Evolutionary conservation across 2,797 vertebrate genomes (phyloP).

Genomic region (Xenopus petersii): DNA sequence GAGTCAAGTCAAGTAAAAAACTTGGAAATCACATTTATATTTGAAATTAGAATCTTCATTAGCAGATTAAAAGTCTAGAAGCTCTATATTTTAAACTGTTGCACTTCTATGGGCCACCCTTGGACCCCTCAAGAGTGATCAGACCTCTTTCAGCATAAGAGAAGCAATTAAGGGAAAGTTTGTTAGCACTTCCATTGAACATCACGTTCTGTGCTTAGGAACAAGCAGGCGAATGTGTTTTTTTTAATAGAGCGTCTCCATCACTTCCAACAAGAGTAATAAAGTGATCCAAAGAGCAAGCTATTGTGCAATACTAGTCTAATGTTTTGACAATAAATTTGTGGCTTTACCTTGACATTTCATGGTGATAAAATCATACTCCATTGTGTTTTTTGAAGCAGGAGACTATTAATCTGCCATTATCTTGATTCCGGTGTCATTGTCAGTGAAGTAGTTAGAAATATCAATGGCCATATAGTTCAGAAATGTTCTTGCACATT

Average conservation of each 20-base stretch:
- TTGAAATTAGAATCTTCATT: too few relatives aligned
- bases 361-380: slow-evolving; percentile 15
- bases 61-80: too few relatives aligned
- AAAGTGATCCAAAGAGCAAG: slow-evolving; percentile 2
- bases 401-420: slow-evolving; percentile 28
- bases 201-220: background rate
- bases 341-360: slow-evolving; percentile 32
- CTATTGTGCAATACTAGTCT: slow-evolving; percentile 11
- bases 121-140: too few relatives aligned
- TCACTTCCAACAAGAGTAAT: background rate
- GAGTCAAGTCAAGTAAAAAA: too few relatives aligned
- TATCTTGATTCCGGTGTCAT: slow-evolving; percentile 19
- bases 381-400: slow-evolving; percentile 27
- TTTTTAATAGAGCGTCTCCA: background rate
- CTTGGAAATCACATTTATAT: too few relatives aligned
- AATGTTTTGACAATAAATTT: slow-evolving; percentile 34
- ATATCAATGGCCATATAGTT: slow-evolving; percentile 20
- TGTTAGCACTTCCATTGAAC: too few relatives aligned
- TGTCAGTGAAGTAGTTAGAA: slow-evolving; percentile 21
- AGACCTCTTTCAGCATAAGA: background rate
- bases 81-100: too few relatives aligned
- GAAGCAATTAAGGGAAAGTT: too few relatives aligned
- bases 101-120: too few relatives aligned
- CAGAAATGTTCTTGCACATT: slow-evolving; percentile 17
- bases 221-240: too few relatives aligned